Conservation (phyloP, 2,888 invertebrate species). For the Andricus curvator region DNA sequence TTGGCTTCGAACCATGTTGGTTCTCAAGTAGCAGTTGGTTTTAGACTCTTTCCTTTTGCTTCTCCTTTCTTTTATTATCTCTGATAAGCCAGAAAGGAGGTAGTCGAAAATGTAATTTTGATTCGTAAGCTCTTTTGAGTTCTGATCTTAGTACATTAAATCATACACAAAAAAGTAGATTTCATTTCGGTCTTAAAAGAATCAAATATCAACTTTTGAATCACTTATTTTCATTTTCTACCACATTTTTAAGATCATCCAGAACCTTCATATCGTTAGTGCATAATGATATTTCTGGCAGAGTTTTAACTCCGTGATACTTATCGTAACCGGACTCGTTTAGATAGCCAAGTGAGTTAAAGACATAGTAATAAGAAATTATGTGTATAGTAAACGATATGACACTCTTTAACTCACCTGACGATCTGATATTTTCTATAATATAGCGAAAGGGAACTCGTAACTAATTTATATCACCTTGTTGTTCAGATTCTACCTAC, state of each 20-base stretch:
- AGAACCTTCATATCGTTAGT: background rate
- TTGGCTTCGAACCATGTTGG: no score
- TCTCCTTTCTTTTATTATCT: no score
- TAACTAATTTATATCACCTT: conserved; percentile 37
- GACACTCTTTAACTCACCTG: conserved; percentile 21
- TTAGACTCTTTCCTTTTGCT: no score
- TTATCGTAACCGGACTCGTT: conserved; percentile 56
- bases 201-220: no score
- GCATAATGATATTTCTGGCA: background rate
- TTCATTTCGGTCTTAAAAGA: no score
- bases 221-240: no score
- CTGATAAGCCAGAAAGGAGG: no score
- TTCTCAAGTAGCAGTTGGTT: no score
- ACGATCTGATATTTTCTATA: conserved; percentile 25
- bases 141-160: no score
- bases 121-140: no score
- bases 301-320: conserved; percentile 43
- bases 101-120: no score
- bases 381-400: conserved; percentile 45
- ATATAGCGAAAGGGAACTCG: conserved; percentile 16
- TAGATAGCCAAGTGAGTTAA: conserved; percentile 56
- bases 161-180: no score
- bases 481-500: conserved; percentile 25
- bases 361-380: conserved; percentile 55
- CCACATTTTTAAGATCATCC: background rate